Conservation (phyloP, 2,113 vertebrate genomes). For the Sinosuthora webbiana region DNA sequence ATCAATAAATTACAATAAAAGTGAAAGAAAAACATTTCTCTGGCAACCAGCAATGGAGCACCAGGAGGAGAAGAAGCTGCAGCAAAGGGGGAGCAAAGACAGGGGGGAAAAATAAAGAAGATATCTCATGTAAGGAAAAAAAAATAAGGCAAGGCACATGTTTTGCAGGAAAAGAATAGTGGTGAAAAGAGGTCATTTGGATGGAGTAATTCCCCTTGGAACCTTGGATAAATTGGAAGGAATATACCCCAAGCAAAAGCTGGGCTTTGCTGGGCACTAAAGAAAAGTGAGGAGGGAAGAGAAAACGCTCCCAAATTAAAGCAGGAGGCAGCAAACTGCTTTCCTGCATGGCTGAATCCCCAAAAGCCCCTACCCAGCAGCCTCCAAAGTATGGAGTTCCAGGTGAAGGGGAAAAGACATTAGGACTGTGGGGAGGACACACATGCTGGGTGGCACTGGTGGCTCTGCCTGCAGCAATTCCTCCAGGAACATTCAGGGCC, state of each 20-base stretch:
- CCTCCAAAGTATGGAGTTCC: neutral
- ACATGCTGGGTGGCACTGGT: neutral
- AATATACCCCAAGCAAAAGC: neutral
- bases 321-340: neutral
- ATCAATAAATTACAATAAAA: constrained; percentile 32
- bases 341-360: neutral
- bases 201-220: neutral
- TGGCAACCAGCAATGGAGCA: constrained; percentile 35
- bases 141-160: neutral
- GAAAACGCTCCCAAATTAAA: neutral
- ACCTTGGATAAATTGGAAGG: neutral
- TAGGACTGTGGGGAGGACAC: neutral
- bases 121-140: neutral
- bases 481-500: neutral
- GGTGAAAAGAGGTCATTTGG: neutral
- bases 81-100: neutral
- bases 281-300: neutral
- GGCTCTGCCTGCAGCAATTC: neutral
- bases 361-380: neutral
- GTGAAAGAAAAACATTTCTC: constrained; percentile 55
- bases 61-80: constrained; percentile 58
- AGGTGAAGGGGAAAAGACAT: neutral
- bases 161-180: neutral
- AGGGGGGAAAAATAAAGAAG: constrained; percentile 17
- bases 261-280: neutral